Evolutionary conservation across 2,113 vertebrate species (phyloP), one percentile per base, ranked within the genome.

Genomic region (Petrocephalus zakoni): DNA sequence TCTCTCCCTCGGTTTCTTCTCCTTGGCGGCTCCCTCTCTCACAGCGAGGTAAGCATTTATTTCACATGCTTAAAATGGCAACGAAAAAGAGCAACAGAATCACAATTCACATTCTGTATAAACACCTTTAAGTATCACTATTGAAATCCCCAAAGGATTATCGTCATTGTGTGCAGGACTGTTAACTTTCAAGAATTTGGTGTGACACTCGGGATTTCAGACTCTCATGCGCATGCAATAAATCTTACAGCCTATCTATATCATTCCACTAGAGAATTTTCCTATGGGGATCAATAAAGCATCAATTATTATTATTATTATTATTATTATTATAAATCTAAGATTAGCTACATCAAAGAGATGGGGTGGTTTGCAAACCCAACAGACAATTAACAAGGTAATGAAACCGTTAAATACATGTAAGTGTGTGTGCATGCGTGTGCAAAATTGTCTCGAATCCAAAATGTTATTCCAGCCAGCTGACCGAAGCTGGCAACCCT

Each of bases 41-140:
- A 17, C 87, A 89, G 89, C 17, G 88, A 91, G 91, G 91, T 93
- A 82, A 90, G 87, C 8, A 1, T 58, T 85, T 46, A 68, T 51
- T 51, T 15, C 19, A 68, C 86, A 72, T 29, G 51, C n/a, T 53
- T 85, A 29, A 52, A 85, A 37, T 42, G 13, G 5, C 34, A 42
- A 81, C 1, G 1, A 42, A 81, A 85, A 19, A 21, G 13, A 84
- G 81, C 1, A 11, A 51, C 22, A 85, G 46, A 49, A n/a, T 85
- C 46, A 52, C 51, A 19, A 78, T 78, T 37, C 5, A 42, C 68
- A 75, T 75, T 37, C 25, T 75, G 68, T 19, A 75, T 29, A 42
- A 75, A 19, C 29, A 75, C 34, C 68, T 37, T 75, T 75, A 75
- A 37, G 68, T 75, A 7, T 75, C 68, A 75, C 15, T 5, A 75